A percentile compares a stretch with the other conserved stretches of the same genome.
Evolutionary conservation across 2,888 invertebrate genomes (phyloP).

Genomic region (Caenorhabditis angaria): DNA sequence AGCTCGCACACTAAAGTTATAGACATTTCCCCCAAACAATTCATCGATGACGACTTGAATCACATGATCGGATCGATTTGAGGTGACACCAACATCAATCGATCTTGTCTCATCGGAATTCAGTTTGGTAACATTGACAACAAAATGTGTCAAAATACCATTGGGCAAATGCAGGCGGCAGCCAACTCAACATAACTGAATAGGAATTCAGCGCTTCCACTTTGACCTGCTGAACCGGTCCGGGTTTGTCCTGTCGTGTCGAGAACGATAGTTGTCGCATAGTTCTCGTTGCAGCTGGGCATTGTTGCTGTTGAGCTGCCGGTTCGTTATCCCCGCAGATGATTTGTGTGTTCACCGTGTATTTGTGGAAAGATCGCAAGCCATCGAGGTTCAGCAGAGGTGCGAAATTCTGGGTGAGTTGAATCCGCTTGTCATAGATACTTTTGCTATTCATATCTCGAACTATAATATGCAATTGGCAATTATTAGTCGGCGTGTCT

Average conservation of each 20-base stretch:
- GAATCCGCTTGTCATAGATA: conserved; percentile 57
- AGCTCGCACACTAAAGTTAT: conserved; percentile 56
- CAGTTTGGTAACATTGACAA: conserved; percentile 46
- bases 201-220: conserved; percentile 60
- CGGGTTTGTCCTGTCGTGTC: conserved; percentile 66
- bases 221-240: conserved; percentile 56
- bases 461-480: conserved; percentile 60
- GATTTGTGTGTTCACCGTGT: conserved; percentile 64
- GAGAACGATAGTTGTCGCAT: conserved; percentile 59
- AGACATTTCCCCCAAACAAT: conserved; percentile 61
- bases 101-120: conserved; percentile 52
- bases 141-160: conserved; percentile 66
- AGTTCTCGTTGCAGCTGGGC: conserved; percentile 53
- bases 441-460: conserved; percentile 58
- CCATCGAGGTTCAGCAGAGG: conserved; percentile 60
- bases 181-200: conserved; percentile 65
- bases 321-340: conserved; percentile 11
- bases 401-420: conserved; percentile 32
- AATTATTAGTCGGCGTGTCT: conserved; percentile 44
- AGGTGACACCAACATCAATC: conserved; percentile 54
- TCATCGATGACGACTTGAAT: conserved; percentile 64
- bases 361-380: conserved; percentile 67
- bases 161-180: conserved; percentile 65
- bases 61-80: conserved; percentile 43
- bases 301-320: conserved; percentile 35